These are phyloP conservation scores for Lasioglossum baleicum DNA, from an alignment of 1,140 invertebrate genomes.

Conservation along the genomic window DNA sequence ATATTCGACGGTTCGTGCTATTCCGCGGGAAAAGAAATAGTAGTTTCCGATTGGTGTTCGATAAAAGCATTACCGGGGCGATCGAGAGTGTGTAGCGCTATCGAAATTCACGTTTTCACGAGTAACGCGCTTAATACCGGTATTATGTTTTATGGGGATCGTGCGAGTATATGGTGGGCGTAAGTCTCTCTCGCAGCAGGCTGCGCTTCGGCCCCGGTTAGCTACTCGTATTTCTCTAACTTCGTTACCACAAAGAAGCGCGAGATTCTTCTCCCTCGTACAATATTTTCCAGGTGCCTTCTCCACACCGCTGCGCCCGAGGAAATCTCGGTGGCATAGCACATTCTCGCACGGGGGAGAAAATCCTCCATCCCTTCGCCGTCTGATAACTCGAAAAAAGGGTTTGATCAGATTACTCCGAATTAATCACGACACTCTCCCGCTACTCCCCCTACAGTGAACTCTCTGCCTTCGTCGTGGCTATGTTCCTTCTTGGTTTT, in stretches of 20 bases:
- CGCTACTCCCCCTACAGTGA: too few relatives aligned
- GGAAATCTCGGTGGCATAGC: constrained; percentile 16
- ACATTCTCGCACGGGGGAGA: not conserved
- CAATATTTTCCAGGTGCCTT: constrained; percentile 33
- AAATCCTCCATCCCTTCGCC: not conserved
- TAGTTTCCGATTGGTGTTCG: not conserved
- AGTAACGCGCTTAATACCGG: constrained; percentile 24
- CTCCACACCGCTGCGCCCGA: not conserved
- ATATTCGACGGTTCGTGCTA: too few relatives aligned
- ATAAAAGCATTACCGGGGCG: not conserved
- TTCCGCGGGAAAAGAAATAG: not conserved
- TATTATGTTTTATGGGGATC: constrained; percentile 16
- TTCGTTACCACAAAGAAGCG: constrained; percentile 37
- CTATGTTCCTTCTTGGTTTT: too few relatives aligned
- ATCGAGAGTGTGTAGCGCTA: not conserved
- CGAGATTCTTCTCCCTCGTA: constrained; percentile 16
- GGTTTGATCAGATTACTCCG: constrained; percentile 4
- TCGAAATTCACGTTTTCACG: constrained; percentile 15
- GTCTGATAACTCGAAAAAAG: not conserved
- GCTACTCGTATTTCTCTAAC: constrained; percentile 39
- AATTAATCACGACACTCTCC: not conserved
- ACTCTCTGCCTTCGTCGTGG: too few relatives aligned
- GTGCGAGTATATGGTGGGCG: constrained; percentile 5
- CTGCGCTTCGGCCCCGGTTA: constrained; percentile 2
- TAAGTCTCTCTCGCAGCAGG: constrained; percentile 1